A percentile compares a stretch with the other conserved stretches of the same genome.
These are phyloP conservation scores for Apeira syringaria DNA, from an alignment of 2,888 invertebrate species.

Conservation along the genomic window DNA sequence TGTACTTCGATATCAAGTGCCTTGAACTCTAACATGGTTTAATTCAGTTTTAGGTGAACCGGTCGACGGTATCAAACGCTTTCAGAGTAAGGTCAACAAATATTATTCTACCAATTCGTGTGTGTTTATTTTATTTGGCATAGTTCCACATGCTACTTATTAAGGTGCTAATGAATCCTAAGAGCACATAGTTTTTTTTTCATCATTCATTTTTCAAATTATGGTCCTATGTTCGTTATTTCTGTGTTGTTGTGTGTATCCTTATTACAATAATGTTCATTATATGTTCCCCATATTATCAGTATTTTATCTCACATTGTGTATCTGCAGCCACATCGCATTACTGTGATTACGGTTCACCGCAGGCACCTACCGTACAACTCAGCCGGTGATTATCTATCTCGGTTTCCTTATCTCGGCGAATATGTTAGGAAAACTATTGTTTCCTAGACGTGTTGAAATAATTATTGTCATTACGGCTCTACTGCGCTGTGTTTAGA, in stretches of 20 bases:
- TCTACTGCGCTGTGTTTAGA: neutral
- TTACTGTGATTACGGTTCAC: slow-evolving; percentile 1
- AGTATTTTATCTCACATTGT: too few species aligned
- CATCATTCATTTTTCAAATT: too few species aligned
- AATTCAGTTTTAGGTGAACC: slow-evolving; percentile 5
- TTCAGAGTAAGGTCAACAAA: slow-evolving; percentile 1
- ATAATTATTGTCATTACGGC: neutral
- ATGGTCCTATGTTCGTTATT: too few species aligned
- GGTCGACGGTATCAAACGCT: slow-evolving; percentile 5
- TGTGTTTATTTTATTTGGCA: too few species aligned
- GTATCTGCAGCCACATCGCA: neutral
- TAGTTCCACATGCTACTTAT: too few species aligned
- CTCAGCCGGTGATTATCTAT: neutral
- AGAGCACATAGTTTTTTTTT: too few species aligned
- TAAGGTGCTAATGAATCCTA: too few species aligned
- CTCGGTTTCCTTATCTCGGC: slow-evolving; percentile 14
- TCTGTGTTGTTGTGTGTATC: too few species aligned
- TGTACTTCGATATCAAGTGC: slow-evolving; percentile 2
- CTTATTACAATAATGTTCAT: too few species aligned
- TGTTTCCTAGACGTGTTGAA: slow-evolving; percentile 12
- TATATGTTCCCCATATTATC: too few species aligned
- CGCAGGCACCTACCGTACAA: neutral
- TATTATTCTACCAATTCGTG: too few species aligned
- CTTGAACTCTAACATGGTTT: slow-evolving; percentile 12
- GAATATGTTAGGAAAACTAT: slow-evolving; percentile 5